A percentile compares a stretch with the other conserved stretches of the same genome.
Conservation (phyloP, 2,113 vertebrate species). For the Emydocephalus ijimae region DNA sequence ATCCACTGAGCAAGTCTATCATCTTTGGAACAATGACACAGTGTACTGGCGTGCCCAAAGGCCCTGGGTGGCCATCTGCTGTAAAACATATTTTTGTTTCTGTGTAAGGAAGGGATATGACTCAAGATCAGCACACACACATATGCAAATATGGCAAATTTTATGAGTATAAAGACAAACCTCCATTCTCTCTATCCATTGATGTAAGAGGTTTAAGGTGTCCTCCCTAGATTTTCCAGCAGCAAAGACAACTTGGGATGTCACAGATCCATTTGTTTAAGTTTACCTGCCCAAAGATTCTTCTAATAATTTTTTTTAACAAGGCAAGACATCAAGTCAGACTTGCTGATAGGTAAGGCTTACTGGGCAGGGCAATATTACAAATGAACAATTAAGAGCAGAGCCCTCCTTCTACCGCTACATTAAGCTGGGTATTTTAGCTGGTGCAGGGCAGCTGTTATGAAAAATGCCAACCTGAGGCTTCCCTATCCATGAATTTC, state of each 20-base stretch:
- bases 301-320: background rate
- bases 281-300: background rate
- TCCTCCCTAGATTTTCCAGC: background rate
- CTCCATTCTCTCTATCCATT: background rate
- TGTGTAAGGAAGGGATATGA: background rate
- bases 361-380: background rate
- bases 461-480: background rate
- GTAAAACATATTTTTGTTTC: background rate
- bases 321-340: background rate
- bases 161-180: background rate
- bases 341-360: background rate
- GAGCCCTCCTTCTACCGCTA: background rate
- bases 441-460: background rate
- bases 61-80: slow-evolving; percentile 7
- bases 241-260: background rate
- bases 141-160: background rate
- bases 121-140: background rate
- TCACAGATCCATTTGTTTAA: background rate
- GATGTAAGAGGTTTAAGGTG: background rate
- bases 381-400: background rate
- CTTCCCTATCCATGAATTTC: background rate
- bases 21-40: background rate
- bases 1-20: background rate
- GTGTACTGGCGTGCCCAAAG: background rate
- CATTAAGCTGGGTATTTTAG: background rate